Base-by-base conservation (phyloP, 1,140 invertebrate genomes). In the Drosophila bocqueti region DNA sequence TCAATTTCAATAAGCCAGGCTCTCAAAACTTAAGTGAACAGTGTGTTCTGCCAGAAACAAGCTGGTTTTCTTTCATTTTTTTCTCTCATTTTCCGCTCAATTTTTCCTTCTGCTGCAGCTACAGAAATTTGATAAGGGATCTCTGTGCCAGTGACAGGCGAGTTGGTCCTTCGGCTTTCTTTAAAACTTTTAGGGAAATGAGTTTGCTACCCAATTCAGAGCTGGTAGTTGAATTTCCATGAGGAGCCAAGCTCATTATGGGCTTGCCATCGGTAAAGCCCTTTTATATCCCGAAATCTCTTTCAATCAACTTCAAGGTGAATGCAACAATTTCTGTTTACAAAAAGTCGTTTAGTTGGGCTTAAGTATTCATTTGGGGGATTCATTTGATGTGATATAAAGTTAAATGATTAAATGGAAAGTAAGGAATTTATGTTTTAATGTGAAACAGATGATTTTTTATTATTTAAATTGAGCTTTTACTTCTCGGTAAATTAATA, bases 1-100 rank as follows among this genome's bases (percentile, higher is more conserved):
- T 84, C 83, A 87, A 78, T 87, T 89, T 63, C 77, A 78, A 81
- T 83, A 68, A 77, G 68, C 58, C 31, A 52, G 47, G 15, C 40
- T 42, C 58, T 87, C 74, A 50, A 49, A 73, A 66, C 57, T 74
- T 66, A 77, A 77, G 18, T 26, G 36, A 73, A 49, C 24, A 63
- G 9, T 50, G 18, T 46, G 63, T 71, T 43, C 45, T 58, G 68
- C 24, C 49, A 57, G 38, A 69, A 31, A 29, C 67, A 47, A 36
- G 26, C 18, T 21, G n/a, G 1, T 10, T 52, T 61, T n/a, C 16
- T 31, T 40, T 11, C 2, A 21, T 69, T 43, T 26, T 26, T 42
- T 8, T 26, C 16, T 5, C 18, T 21, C 49, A 50, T 72, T 38
- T 60, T 52, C 16, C 16, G 54, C 24, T 40, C 40, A 40, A 61